Base-by-base conservation (phyloP, 2,797 vertebrate species). In the Hipposideros larvatus region DNA sequence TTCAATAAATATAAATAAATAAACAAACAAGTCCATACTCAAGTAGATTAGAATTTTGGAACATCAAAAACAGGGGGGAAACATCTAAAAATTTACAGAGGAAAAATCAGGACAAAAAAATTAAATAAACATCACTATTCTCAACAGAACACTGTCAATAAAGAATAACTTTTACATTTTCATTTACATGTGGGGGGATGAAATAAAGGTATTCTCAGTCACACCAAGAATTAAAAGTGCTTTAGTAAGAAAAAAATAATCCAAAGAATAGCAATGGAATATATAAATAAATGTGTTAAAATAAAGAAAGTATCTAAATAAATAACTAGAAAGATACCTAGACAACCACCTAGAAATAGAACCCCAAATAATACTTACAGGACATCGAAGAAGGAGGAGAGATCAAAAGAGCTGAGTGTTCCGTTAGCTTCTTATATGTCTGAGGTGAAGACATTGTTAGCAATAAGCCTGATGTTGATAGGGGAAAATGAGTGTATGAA, bases 151-250 rank as follows among this genome's bases (percentile, higher is more conserved):
- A 43, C 79, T 61, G 11, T n/a, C 22, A 66, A 37, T 37, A 37
- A 91, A 88, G 9, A 43, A 43, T 43, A 6, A 46, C 21, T 46
- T 90, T 61, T n/a, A 65, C 43, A 51, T 86, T 87, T 91, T 93
- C 14, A 63, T 15, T 75, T 89, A 37, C 24, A 26, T 37, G 19
- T 19, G 16, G 1, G 0, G 0, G 24, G 19, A 53, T 51, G 63
- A 87, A 48, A 89, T 71, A 59, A 89, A 68, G 10, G 48, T 73
- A 57, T 87, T 93, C 87, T 90, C 26, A 51, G 16, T 26, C 71
- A 59, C 31, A 63, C 13, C 34, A 71, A 7, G 7, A n/a, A 11
- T 85, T 91, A 37, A 57, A 79, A 61, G 34, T 79, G 74, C 70
- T 61, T 19, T 15, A 85, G 31, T 34, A 79, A 34, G 48, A 22